These are phyloP conservation scores for Meriones psammophilus DNA, from an alignment of 2,797 vertebrate species.

Conservation along the genomic window DNA sequence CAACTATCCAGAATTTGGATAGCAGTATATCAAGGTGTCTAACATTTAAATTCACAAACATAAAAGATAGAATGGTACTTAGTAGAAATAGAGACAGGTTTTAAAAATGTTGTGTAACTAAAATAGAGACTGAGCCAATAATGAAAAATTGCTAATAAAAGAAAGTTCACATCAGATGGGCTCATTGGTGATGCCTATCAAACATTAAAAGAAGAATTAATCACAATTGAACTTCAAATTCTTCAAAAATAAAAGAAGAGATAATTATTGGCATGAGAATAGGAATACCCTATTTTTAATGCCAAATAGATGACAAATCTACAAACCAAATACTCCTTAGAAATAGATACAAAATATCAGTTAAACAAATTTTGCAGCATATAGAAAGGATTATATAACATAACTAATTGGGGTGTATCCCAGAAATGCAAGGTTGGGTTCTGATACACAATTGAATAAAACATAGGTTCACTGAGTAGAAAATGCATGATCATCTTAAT, in stretches of 20 bases:
- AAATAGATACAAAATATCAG: background rate
- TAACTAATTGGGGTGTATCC: background rate
- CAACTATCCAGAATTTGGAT: background rate
- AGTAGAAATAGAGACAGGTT: background rate
- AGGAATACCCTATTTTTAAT: background rate
- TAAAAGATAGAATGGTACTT: slow-evolving; percentile 14
- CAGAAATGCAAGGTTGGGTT: background rate
- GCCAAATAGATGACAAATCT: background rate
- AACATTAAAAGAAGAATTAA: slow-evolving; percentile 32
- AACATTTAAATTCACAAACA: slow-evolving; percentile 18
- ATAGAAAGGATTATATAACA: slow-evolving; percentile 27
- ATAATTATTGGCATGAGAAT: background rate
- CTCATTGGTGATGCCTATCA: background rate
- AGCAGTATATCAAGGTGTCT: background rate
- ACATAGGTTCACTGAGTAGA: background rate
- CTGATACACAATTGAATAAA: background rate
- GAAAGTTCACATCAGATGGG: background rate
- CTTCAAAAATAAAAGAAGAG: slow-evolving; percentile 1
- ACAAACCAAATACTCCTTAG: background rate
- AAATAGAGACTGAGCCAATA: too few relatives aligned
- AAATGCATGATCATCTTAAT: background rate
- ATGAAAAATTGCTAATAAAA: too few relatives aligned
- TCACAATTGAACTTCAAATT: background rate
- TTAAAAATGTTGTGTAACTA: background rate
- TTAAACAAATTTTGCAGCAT: slow-evolving; percentile 10